Conservation (phyloP, 2,797 vertebrate genomes). For the Micropoecilia bifurca region DNA sequence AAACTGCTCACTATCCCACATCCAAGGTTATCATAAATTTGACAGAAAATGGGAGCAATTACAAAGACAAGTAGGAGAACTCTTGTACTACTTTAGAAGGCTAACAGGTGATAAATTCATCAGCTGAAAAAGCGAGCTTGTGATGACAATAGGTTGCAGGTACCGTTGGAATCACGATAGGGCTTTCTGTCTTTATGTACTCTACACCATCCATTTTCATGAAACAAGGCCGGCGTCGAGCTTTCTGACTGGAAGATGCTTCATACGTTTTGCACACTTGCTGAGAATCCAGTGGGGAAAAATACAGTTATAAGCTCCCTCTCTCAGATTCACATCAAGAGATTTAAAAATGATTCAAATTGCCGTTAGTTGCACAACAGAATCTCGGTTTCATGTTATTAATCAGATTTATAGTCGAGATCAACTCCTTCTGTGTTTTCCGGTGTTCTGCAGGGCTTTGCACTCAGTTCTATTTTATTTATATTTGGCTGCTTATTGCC, state of each 20-base stretch:
- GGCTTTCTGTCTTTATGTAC: constrained; percentile 11
- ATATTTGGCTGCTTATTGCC: not conserved
- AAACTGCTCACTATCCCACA: constrained; percentile 32
- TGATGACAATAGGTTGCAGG: constrained; percentile 31
- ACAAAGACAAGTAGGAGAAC: not conserved
- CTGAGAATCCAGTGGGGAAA: constrained; percentile 7
- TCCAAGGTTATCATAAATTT: constrained; percentile 41
- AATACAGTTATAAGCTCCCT: constrained; percentile 10
- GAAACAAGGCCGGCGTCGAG: constrained; percentile 18
- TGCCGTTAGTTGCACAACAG: not conserved
- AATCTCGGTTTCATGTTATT: not conserved
- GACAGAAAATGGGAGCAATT: constrained; percentile 32
- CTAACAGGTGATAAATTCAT: constrained; percentile 9
- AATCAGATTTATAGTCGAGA: not conserved
- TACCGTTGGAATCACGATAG: constrained; percentile 49
- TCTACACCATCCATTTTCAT: constrained; percentile 6
- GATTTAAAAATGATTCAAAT: constrained; percentile 54
- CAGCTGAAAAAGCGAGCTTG: constrained; percentile 5
- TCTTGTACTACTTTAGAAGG: not conserved
- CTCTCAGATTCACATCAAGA: constrained; percentile 22
- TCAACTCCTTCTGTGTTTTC: not conserved
- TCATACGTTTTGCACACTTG: constrained; percentile 10
- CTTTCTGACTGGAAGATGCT: constrained; percentile 25
- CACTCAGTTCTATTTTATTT: not conserved
- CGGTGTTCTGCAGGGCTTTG: not conserved